phyloP scores from a whole-genome alignment of 2,888 invertebrate genomes.

The Athalia circularis region DNA sequence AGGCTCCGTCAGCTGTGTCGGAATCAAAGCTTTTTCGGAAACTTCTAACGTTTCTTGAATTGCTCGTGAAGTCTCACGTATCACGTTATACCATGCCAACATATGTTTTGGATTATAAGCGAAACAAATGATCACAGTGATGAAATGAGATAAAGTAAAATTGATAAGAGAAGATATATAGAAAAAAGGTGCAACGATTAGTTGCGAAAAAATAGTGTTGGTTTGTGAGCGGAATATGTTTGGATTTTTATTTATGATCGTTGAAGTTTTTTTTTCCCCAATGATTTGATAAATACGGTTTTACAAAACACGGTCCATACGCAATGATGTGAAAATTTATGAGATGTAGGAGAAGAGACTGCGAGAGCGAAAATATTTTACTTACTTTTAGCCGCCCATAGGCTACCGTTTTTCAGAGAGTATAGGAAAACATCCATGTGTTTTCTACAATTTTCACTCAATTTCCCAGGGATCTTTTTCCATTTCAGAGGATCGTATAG shows the following conservation, averaged over 20 bases:
- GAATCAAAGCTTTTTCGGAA: conserved; percentile 10
- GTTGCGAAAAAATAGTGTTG: too few relatives aligned
- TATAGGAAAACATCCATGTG: conserved; percentile 78
- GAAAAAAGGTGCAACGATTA: neutral
- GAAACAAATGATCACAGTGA: neutral
- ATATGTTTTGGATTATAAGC: conserved; percentile 19
- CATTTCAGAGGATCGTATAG: conserved; percentile 82
- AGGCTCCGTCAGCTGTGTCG: neutral
- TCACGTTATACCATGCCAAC: conserved; percentile 2
- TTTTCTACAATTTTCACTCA: conserved; percentile 77
- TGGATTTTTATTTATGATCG: too few relatives aligned
- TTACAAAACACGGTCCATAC: too few relatives aligned
- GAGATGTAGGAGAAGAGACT: conserved; percentile 2
- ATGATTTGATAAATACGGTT: too few relatives aligned
- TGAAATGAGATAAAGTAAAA: neutral
- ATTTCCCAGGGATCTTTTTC: conserved; percentile 75
- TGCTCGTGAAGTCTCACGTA: conserved; percentile 3
- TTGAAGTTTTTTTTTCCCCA: too few relatives aligned
- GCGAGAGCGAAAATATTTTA: conserved; percentile 56
- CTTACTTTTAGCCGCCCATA: conserved; percentile 90
- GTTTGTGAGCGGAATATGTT: too few relatives aligned
- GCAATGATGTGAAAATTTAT: neutral
- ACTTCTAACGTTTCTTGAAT: conserved; percentile 19
- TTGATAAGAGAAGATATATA: neutral
- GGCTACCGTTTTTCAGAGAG: conserved; percentile 78